phyloP scores from a whole-genome alignment of 2,797 vertebrate genomes.

The Pseudomugil gertrudae region DNA sequence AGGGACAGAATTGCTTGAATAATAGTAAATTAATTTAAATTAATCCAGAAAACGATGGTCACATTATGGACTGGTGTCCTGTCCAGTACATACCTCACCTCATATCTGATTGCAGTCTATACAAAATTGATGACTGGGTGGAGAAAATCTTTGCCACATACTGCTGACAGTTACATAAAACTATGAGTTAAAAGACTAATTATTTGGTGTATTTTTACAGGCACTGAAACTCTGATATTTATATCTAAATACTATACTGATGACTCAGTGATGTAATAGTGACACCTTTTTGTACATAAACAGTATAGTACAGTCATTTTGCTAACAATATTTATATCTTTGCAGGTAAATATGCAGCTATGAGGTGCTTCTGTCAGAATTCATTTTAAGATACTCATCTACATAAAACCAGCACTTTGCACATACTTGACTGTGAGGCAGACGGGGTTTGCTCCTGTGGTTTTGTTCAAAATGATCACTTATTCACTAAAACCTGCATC shows the following conservation, averaged over 20 bases:
- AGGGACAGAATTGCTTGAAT: too few species aligned
- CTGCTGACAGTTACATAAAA: background rate
- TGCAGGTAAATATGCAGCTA: too few species aligned
- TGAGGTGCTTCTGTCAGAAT: background rate
- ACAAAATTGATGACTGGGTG: too few species aligned
- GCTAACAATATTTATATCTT: background rate
- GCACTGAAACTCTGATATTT: background rate
- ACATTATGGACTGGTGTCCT: too few species aligned
- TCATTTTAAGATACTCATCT: background rate
- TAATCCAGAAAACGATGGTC: too few species aligned
- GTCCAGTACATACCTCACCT: too few species aligned
- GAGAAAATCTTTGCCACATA: too few species aligned
- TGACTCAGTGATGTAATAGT: background rate
- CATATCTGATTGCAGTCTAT: too few species aligned
- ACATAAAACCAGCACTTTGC: background rate
- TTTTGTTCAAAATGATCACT: slow-evolving; percentile 8
- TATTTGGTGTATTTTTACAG: background rate
- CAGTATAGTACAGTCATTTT: background rate
- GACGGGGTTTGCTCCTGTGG: slow-evolving; percentile 1
- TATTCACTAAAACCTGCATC: slow-evolving; percentile 12
- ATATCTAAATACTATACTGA: background rate
- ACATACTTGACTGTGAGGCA: background rate
- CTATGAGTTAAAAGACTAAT: background rate
- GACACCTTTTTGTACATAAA: background rate
- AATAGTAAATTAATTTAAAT: too few species aligned